Evolutionary conservation across 2,888 invertebrate genomes (phyloP).

Genomic region (Tryphoninae sp.): DNA sequence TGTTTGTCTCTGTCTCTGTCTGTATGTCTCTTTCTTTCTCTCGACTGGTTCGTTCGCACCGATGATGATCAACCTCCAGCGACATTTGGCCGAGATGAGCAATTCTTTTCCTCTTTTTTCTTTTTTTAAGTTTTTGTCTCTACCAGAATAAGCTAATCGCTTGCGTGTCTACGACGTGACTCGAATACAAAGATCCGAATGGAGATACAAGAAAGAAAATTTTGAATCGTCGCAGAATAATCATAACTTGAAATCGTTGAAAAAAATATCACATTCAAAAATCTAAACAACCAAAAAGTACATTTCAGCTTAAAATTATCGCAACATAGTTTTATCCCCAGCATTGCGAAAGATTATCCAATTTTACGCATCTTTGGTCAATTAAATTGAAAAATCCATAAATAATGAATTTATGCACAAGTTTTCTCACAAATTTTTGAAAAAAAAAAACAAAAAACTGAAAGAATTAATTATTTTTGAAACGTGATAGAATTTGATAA

Average conservation of each 20-base stretch:
- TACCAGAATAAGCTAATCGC: constrained; percentile 28
- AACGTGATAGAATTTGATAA: too few relatives aligned
- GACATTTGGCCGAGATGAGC: constrained; percentile 76
- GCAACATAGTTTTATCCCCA: not conserved
- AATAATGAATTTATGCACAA: too few relatives aligned
- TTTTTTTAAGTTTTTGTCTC: constrained; percentile 69
- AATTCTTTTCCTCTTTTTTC: constrained; percentile 76
- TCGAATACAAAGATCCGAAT: constrained; percentile 8
- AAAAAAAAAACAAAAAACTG: too few relatives aligned
- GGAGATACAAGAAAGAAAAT: not conserved
- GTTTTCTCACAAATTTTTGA: too few relatives aligned
- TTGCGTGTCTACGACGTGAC: constrained; percentile 24
- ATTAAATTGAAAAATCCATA: too few relatives aligned
- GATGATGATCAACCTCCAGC: constrained; percentile 70
- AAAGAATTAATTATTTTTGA: too few relatives aligned
- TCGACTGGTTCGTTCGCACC: constrained; percentile 60
- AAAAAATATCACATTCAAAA: not conserved
- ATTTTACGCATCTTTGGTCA: too few relatives aligned
- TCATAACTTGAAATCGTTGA: not conserved
- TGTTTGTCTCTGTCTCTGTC: constrained; percentile 19
- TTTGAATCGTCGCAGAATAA: not conserved
- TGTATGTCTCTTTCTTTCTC: not conserved
- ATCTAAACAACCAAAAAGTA: not conserved
- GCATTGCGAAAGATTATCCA: too few relatives aligned
- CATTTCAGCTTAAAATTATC: too few relatives aligned